Base-by-base conservation (phyloP, 2,888 invertebrate species). In the Pyrrhosoma nymphula region DNA sequence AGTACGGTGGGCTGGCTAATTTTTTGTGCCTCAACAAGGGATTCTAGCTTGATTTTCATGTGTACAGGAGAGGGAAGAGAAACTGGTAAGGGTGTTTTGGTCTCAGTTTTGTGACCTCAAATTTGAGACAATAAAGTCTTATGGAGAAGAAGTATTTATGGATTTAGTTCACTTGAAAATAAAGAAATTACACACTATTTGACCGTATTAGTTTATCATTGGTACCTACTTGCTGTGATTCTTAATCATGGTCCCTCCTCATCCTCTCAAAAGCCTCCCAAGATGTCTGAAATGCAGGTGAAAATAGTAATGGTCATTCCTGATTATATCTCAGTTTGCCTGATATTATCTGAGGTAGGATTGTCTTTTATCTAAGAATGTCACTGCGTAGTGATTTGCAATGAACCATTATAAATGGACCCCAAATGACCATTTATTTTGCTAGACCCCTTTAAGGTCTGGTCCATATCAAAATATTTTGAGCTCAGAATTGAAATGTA, bases 31-130 rank as follows among this genome's bases (percentile, higher is more conserved):
- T 47, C 16, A 93, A 93, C 8, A 69, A 47, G 55, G 47, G 1
- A 55, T n/a, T n/a, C 26, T n/a, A 47, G 47, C 63, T 63, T 63
- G 39, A 12, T 91, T 39, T 93, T 47, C 47, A 23, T 93, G n/a
- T 93, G 47, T 14, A n/a, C 35, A 3, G 82, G 14, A n/a, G 39
- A 26, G 35, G 39, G 14, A 75, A 47, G 69, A 55, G 23, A 35
- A n/a, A n/a, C 47, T 69, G 23, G 69, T 69, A 8, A 93, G n/a
- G 60, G 63, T 26, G 39, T 63, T 91, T 35, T 91, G 35, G 69
- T 93, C 63, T 93, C 47, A n/a, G 35, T 47, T 93, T n/a, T 93
- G 75, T 93, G 69, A 35, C 93, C 69, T 93, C 93, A 93, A 75
- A 47, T 75, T 69, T 12, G 47, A 75, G 93, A 93, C 93, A 93